phyloP scores from a whole-genome alignment of 2,888 invertebrate species.

The Nephrotoma guestfalica region DNA sequence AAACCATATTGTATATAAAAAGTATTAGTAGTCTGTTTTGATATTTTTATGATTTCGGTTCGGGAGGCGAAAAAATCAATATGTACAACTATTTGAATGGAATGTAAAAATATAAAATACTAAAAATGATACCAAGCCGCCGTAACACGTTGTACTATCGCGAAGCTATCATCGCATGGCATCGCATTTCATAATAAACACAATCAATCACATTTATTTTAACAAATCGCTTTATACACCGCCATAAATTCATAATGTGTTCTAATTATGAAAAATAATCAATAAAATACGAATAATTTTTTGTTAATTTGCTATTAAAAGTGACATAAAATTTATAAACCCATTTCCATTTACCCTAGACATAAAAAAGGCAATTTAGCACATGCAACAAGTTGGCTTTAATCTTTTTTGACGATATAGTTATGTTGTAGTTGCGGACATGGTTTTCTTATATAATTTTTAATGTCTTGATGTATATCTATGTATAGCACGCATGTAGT shows the following conservation, averaged over 20 bases:
- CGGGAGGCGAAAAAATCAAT: background rate
- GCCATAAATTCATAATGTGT: background rate
- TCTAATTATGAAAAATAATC: background rate
- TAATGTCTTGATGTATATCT: background rate
- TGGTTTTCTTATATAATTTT: background rate
- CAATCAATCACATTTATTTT: background rate
- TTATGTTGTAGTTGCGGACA: background rate
- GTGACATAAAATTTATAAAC: background rate
- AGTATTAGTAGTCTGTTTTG: too few species aligned
- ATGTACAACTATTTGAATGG: background rate
- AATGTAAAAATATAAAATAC: background rate
- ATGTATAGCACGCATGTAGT: too few species aligned
- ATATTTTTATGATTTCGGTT: too few species aligned
- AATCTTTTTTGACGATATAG: background rate
- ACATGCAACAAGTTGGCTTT: background rate
- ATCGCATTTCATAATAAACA: background rate
- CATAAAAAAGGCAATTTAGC: background rate
- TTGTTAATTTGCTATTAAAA: background rate
- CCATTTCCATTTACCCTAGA: background rate
- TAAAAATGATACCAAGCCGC: background rate
- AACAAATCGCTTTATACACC: background rate
- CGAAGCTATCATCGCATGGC: background rate
- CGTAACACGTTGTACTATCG: background rate
- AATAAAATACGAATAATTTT: background rate
- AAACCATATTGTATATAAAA: too few species aligned